phyloP scores from a whole-genome alignment of 2,797 vertebrate species.

The Bovichtus diacanthus region DNA sequence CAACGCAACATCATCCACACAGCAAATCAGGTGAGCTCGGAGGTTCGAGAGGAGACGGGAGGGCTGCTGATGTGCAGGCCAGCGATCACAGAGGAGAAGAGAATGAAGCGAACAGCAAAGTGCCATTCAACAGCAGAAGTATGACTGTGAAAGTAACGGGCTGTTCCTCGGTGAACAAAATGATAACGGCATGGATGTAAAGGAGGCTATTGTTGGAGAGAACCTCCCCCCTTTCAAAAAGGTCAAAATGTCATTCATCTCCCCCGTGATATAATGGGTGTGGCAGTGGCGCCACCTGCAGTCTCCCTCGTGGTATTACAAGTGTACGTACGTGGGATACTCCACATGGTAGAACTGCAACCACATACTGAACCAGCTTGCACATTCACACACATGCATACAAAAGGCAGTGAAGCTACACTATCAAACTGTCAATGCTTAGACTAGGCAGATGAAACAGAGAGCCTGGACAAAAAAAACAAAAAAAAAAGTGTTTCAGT shows the following conservation, averaged over 20 bases:
- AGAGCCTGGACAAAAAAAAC: slow-evolving; percentile 53
- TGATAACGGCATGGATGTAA: neutral
- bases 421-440: slow-evolving; percentile 63
- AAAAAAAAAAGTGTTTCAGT: slow-evolving; percentile 56
- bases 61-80: slow-evolving; percentile 13
- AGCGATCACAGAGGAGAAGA: slow-evolving; percentile 6
- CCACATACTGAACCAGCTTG: slow-evolving; percentile 29
- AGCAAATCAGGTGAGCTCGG: slow-evolving; percentile 37
- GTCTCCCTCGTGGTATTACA: slow-evolving; percentile 45
- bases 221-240: neutral
- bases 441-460: slow-evolving; percentile 63
- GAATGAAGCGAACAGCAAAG: slow-evolving; percentile 8
- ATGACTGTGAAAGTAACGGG: neutral
- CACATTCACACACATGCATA: slow-evolving; percentile 37
- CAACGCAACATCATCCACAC: slow-evolving; percentile 13
- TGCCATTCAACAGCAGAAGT: slow-evolving; percentile 8
- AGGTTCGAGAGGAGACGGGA: slow-evolving; percentile 9
- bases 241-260: neutral
- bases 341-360: neutral
- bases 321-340: neutral
- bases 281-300: slow-evolving; percentile 51
- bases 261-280: neutral
- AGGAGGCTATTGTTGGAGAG: neutral
- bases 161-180: neutral
- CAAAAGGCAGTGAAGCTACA: slow-evolving; percentile 75